Conservation (phyloP, 2,888 invertebrate genomes). For the Agrochola macilenta region DNA sequence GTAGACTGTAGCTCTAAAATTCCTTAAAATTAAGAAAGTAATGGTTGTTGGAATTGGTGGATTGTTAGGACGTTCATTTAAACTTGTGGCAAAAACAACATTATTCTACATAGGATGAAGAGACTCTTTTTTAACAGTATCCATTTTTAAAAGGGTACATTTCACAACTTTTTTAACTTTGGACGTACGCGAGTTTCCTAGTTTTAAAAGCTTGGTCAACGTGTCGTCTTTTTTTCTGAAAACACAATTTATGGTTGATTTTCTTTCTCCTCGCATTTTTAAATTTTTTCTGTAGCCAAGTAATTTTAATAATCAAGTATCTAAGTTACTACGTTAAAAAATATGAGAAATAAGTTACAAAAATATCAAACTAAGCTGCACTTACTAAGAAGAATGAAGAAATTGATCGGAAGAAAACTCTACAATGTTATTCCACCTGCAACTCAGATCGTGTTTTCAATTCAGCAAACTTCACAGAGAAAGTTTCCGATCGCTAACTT, state of each 20-base stretch:
- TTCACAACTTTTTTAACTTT: slow-evolving; percentile 63
- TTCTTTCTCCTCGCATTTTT: background rate
- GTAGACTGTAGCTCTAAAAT: background rate
- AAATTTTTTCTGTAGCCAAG: background rate
- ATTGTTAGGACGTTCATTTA: background rate
- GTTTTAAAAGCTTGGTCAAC: slow-evolving; percentile 39
- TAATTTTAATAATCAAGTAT: background rate
- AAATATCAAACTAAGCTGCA: background rate
- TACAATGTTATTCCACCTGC: slow-evolving; percentile 55
- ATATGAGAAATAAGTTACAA: background rate
- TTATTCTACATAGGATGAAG: slow-evolving; percentile 55
- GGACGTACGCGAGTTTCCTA: slow-evolving; percentile 40
- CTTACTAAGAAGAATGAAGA: background rate
- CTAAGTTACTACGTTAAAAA: background rate
- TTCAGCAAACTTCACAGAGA: slow-evolving; percentile 69
- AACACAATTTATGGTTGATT: background rate
- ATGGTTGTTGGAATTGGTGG: background rate
- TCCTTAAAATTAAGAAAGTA: background rate
- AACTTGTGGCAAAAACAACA: slow-evolving; percentile 50
- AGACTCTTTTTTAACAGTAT: slow-evolving; percentile 70
- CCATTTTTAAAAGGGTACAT: slow-evolving; percentile 76
- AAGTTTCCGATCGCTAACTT: slow-evolving; percentile 76
- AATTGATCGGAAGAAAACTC: slow-evolving; percentile 13
- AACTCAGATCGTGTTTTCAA: slow-evolving; percentile 75
- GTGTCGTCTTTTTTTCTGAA: slow-evolving; percentile 13